Conservation (phyloP, 2,888 invertebrate species). For the Electrophaes corylata region DNA sequence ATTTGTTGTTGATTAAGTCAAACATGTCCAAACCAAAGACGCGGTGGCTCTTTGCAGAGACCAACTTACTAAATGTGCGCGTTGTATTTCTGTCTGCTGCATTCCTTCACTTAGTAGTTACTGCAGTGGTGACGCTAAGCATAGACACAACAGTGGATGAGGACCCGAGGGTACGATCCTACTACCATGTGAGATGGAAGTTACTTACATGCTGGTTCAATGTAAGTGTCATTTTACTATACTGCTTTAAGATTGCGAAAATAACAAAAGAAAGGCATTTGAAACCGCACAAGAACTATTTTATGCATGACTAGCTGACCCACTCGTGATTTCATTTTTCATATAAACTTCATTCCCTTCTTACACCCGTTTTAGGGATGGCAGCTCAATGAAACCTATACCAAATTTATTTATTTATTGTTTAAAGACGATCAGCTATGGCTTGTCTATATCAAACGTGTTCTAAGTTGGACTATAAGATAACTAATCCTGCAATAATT, state of each 20-base stretch:
- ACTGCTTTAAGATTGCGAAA: neutral
- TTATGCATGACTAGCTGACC: too few species aligned
- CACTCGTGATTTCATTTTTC: too few species aligned
- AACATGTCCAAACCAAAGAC: neutral
- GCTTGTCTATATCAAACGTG: too few species aligned
- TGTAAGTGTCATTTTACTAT: conserved; percentile 47
- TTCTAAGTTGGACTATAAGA: too few species aligned
- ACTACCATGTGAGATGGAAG: conserved; percentile 50
- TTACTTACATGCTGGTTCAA: conserved; percentile 62
- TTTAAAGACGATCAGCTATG: too few species aligned
- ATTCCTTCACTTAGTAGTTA: conserved; percentile 47
- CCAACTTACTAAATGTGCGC: conserved; percentile 21
- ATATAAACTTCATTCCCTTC: too few species aligned
- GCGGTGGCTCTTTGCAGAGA: neutral
- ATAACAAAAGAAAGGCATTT: neutral
- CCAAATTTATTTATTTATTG: too few species aligned
- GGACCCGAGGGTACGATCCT: conserved; percentile 50
- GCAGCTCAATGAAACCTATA: too few species aligned
- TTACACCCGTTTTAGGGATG: too few species aligned
- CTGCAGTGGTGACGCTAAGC: conserved; percentile 46
- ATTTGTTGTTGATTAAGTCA: neutral
- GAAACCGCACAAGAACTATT: too few species aligned
- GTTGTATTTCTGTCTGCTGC: conserved; percentile 30
- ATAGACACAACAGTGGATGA: conserved; percentile 55
- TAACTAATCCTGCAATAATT: too few species aligned